Conservation (phyloP, 30 jellyfish, hydroid and myxozoan genomes). For the Pelagia noctiluca region DNA sequence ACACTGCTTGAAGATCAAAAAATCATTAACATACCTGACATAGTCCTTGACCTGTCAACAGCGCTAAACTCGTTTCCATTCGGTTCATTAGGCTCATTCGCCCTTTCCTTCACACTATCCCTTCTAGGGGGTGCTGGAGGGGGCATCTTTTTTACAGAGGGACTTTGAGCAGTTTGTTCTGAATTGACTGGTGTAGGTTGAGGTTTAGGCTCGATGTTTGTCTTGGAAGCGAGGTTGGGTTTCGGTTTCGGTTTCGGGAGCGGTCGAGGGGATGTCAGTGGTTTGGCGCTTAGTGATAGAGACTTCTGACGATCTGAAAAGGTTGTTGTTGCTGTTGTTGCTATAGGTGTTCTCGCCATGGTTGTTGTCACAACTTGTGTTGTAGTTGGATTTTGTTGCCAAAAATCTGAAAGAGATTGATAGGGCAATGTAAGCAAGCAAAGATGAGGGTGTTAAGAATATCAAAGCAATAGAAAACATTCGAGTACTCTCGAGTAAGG, state of each 20-base stretch:
- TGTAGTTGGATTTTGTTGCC: conserved; percentile 65
- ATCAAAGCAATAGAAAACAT: too few relatives aligned
- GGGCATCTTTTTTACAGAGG: conserved; percentile 66
- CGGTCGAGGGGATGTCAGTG: conserved; percentile 70
- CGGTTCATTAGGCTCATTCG: conserved; percentile 22
- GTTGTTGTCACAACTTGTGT: too few relatives aligned
- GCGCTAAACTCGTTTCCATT: conserved; percentile 2
- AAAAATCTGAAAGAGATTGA: conserved; percentile 59
- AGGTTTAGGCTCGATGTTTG: conserved; percentile 1
- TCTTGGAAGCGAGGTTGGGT: too few relatives aligned
- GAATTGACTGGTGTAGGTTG: neutral
- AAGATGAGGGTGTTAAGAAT: too few relatives aligned
- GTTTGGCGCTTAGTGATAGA: conserved; percentile 49
- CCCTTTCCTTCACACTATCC: conserved; percentile 65
- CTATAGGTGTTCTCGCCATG: too few relatives aligned
- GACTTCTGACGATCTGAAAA: conserved; percentile 44
- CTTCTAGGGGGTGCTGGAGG: conserved; percentile 97
- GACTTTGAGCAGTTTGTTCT: conserved; percentile 22
- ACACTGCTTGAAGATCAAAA: too few relatives aligned
- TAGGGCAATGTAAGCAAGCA: neutral
- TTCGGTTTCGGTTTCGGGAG: conserved; percentile 34
- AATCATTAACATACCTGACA: conserved; percentile 46
- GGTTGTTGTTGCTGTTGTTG: conserved; percentile 44
- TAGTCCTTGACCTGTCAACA: conserved; percentile 55
- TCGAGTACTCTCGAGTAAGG: too few relatives aligned